Conservation (phyloP, 2,888 invertebrate genomes). For the Cerastis leucographa region DNA sequence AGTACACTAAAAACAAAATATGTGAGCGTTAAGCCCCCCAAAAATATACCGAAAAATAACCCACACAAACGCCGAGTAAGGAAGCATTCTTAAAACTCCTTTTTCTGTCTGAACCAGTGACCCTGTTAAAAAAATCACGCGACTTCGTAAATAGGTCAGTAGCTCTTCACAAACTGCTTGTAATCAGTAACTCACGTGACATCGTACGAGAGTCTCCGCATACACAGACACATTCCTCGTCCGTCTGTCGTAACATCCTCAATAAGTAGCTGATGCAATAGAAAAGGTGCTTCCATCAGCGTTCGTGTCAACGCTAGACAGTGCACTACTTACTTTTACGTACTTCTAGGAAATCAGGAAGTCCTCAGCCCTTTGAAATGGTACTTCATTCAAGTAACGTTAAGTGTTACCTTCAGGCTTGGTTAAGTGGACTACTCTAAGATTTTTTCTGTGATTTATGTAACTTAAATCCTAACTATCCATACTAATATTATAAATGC, state of each 20-base stretch:
- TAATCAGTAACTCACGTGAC: slow-evolving; percentile 10
- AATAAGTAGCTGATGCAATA: slow-evolving; percentile 36
- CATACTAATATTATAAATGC: no score
- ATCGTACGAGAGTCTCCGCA: slow-evolving; percentile 30
- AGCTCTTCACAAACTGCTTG: no score
- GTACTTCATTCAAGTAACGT: slow-evolving; percentile 9
- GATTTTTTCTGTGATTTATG: neutral
- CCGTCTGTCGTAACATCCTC: slow-evolving; percentile 30
- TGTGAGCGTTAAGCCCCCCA: no score
- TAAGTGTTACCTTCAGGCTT: slow-evolving; percentile 1
- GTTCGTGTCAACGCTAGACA: neutral
- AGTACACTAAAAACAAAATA: no score
- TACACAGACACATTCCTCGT: neutral
- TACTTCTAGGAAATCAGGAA: slow-evolving; percentile 2
- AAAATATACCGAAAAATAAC: no score
- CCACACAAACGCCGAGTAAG: no score
- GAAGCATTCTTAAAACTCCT: neutral
- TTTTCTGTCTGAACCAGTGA: neutral
- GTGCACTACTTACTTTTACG: neutral
- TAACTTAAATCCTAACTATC: neutral
- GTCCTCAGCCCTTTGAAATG: neutral
- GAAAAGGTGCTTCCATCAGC: slow-evolving; percentile 9
- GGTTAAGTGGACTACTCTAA: neutral
- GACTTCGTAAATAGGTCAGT: neutral
- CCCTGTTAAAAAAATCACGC: neutral